Conservation (phyloP, 2,888 invertebrate species). For the Mesochorus sp. region DNA sequence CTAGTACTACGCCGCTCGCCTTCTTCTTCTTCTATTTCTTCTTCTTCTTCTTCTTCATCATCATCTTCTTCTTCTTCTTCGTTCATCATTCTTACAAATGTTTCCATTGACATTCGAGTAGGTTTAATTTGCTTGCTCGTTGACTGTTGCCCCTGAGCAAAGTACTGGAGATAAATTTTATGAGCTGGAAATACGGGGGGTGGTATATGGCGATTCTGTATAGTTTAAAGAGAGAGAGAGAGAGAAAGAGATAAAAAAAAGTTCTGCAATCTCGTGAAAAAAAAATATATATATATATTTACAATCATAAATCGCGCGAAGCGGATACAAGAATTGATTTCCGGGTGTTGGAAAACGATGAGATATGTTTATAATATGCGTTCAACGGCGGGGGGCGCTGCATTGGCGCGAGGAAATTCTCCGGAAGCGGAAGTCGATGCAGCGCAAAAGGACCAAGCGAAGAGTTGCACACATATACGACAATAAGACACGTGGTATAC, state of each 20-base stretch:
- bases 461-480: background rate
- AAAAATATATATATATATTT: no score
- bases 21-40: background rate
- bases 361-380: no score
- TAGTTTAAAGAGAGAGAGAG: conserved; percentile 4
- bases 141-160: background rate
- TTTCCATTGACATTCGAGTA: background rate
- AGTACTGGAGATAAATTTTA: background rate
- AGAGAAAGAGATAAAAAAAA: conserved; percentile 22
- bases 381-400: conserved; percentile 8
- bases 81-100: background rate
- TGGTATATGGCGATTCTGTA: conserved; percentile 4
- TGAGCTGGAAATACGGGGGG: background rate
- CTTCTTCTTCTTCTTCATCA: background rate
- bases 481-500: background rate
- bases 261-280: no score
- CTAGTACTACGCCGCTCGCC: no score
- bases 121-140: background rate
- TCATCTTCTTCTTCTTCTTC: background rate
- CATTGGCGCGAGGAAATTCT: conserved; percentile 33
- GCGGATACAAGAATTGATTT: no score
- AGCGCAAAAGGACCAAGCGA: conserved; percentile 17
- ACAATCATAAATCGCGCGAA: no score
- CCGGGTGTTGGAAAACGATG: no score
- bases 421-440: conserved; percentile 56